phyloP scores from a whole-genome alignment of 2,888 invertebrate genomes.

The Ctena decussata region DNA sequence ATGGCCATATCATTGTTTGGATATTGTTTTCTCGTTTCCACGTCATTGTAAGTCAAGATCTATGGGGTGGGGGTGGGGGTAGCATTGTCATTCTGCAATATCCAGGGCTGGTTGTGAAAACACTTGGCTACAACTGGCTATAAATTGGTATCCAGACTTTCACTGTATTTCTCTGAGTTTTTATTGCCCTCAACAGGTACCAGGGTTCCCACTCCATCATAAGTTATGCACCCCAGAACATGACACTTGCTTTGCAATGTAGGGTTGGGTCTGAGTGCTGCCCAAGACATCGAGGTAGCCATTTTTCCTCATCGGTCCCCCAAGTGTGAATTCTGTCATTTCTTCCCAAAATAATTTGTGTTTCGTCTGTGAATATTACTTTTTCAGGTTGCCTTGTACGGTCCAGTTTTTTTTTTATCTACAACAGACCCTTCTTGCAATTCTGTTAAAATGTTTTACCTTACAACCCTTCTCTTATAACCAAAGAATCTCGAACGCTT shows the following conservation, averaged over 20 bases:
- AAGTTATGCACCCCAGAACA: background rate
- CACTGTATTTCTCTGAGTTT: background rate
- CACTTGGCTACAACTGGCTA: background rate
- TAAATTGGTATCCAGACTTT: background rate
- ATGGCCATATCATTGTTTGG: background rate
- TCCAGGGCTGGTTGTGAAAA: background rate
- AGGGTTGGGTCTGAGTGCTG: background rate
- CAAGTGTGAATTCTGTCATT: background rate
- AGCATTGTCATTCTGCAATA: background rate
- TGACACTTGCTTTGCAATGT: background rate
- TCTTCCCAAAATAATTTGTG: background rate
- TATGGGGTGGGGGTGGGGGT: background rate
- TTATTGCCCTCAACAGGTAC: background rate
- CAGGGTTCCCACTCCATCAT: background rate
- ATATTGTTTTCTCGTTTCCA: slow-evolving; percentile 22
- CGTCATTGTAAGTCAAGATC: background rate
- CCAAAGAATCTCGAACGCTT: no score
- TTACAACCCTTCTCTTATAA: no score
- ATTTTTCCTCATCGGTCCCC: background rate
- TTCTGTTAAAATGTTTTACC: no score
- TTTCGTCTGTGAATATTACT: slow-evolving; percentile 34
- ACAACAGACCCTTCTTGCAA: no score
- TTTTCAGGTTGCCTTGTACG: no score
- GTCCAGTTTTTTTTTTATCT: no score
- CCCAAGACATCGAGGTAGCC: background rate